phyloP scores from a whole-genome alignment of 2,113 vertebrate genomes.

The Gorsachius goisagi region DNA sequence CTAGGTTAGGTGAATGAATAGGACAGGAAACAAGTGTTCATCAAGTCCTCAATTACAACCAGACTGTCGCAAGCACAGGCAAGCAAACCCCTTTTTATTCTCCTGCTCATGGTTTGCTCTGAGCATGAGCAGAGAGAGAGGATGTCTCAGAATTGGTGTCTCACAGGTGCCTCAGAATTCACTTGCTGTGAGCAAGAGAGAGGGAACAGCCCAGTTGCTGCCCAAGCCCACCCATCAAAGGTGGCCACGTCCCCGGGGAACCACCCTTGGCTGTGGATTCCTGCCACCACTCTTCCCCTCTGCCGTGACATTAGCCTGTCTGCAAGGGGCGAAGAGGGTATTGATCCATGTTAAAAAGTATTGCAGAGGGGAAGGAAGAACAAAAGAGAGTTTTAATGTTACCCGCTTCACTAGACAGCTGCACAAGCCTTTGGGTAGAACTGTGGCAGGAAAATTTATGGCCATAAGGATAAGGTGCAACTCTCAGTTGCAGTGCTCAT shows the following conservation, averaged over 20 bases:
- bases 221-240: not conserved
- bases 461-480: not conserved
- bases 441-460: not conserved
- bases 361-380: not conserved
- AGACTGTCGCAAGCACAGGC: not conserved
- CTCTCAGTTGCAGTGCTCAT: not conserved
- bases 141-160: not conserved
- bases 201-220: fast-evolving
- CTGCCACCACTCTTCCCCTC: not conserved
- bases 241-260: fast-evolving
- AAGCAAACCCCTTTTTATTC: not conserved
- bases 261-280: not conserved
- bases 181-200: not conserved
- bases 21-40: not conserved
- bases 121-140: not conserved
- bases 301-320: fast-evolving
- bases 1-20: not conserved
- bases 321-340: not conserved
- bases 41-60: not conserved
- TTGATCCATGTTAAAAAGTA: not conserved
- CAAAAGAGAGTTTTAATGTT: not conserved
- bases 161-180: not conserved
- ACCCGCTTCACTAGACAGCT: not conserved
- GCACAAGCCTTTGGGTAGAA: not conserved
- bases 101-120: not conserved